Conservation (phyloP, 2,113 vertebrate species). For the Oryzias javanicus region DNA sequence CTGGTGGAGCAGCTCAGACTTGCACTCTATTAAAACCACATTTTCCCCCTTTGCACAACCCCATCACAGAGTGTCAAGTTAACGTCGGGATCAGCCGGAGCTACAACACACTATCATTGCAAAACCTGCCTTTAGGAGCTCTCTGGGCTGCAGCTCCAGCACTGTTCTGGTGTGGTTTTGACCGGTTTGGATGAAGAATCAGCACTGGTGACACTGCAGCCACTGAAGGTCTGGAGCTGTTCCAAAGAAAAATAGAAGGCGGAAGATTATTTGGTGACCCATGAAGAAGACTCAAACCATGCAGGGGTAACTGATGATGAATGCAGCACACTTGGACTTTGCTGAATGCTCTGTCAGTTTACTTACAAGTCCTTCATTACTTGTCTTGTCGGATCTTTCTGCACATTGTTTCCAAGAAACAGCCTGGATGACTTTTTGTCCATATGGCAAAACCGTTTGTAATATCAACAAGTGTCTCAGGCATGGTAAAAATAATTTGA, state of each 20-base stretch:
- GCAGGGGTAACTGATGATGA: constrained; percentile 37
- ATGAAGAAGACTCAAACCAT: constrained; percentile 32
- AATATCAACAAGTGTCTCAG: constrained; percentile 37
- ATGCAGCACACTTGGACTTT: constrained; percentile 23
- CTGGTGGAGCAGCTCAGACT: constrained; percentile 59
- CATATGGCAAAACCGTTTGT: constrained; percentile 43
- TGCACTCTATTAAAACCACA: constrained; percentile 74
- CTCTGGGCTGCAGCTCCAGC: constrained; percentile 32
- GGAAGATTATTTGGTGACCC: constrained; percentile 20
- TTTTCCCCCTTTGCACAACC: constrained; percentile 55
- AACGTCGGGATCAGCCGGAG: constrained; percentile 52
- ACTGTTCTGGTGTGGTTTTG: constrained; percentile 35
- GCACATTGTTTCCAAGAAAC: constrained; percentile 42
- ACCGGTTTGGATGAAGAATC: constrained; percentile 41
- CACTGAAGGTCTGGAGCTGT: constrained; percentile 31
- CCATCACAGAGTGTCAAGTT: constrained; percentile 64
- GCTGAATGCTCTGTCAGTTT: constrained; percentile 27
- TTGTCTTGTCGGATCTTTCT: constrained; percentile 21
- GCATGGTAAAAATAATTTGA: constrained; percentile 29
- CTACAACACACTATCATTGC: constrained; percentile 39
- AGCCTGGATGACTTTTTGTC: constrained; percentile 35
- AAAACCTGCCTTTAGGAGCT: constrained; percentile 46
- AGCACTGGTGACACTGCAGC: constrained; percentile 24
- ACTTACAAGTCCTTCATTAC: constrained; percentile 32
- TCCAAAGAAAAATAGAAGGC: constrained; percentile 62